phyloP scores from a whole-genome alignment of 2,888 invertebrate species.

The Parnassius mnemosyne region DNA sequence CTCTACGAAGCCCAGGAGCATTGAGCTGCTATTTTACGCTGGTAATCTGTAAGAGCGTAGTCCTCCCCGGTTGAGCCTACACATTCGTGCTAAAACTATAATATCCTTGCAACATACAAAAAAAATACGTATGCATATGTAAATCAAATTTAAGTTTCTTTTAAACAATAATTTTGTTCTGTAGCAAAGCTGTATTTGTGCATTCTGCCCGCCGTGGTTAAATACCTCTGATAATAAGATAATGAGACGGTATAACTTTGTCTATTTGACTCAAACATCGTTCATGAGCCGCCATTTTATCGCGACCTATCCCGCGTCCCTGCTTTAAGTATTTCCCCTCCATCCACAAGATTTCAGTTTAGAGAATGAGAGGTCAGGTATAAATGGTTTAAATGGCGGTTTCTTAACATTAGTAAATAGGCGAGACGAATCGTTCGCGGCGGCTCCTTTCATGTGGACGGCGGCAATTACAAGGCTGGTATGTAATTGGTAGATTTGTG shows the following conservation, averaged over 20 bases:
- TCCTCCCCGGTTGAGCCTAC: no score
- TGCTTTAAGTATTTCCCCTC: neutral
- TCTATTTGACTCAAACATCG: slow-evolving; percentile 59
- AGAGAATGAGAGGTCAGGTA: slow-evolving; percentile 35
- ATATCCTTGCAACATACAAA: no score
- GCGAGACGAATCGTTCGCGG: slow-evolving; percentile 73
- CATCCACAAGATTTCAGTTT: neutral
- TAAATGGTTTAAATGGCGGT: slow-evolving; percentile 43
- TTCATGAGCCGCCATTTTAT: slow-evolving; percentile 36
- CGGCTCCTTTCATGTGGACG: slow-evolving; percentile 64
- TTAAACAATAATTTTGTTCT: no score
- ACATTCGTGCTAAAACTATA: no score
- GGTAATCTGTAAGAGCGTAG: no score
- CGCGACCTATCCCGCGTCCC: neutral
- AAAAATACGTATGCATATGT: no score
- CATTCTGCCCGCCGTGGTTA: slow-evolving; percentile 9
- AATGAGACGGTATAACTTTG: slow-evolving; percentile 70
- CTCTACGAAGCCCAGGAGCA: no score
- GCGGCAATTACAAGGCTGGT: slow-evolving; percentile 57
- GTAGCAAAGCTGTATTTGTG: neutral
- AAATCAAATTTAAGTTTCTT: no score
- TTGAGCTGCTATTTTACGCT: no score
- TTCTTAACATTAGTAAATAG: slow-evolving; percentile 63
- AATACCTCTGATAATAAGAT: slow-evolving; percentile 54
- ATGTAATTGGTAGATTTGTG: slow-evolving; percentile 53